Evolutionary conservation across 2,888 invertebrate species (phyloP).

Genomic region (Timema cristinae): DNA sequence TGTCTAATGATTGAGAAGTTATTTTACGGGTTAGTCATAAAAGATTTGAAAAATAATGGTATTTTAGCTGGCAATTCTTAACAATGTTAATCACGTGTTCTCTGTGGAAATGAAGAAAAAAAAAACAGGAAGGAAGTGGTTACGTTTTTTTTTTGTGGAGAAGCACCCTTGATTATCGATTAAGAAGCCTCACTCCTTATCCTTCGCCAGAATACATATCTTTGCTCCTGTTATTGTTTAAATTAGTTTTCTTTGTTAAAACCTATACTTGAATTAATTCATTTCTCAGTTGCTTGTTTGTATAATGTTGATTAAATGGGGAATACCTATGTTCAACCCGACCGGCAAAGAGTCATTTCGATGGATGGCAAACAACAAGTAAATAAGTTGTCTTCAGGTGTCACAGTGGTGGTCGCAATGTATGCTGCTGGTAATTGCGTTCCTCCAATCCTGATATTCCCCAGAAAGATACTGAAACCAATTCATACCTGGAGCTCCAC

Average conservation of each 20-base stretch:
- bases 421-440: constrained; percentile 27
- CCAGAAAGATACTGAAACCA: constrained; percentile 38
- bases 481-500: constrained; percentile 38
- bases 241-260: not conserved
- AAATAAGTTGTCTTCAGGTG: constrained; percentile 36
- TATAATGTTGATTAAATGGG: constrained; percentile 42
- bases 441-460: constrained; percentile 41
- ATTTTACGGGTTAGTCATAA: too few relatives aligned
- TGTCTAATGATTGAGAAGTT: too few relatives aligned
- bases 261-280: not conserved
- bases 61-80: too few relatives aligned
- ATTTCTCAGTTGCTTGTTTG: constrained; percentile 4
- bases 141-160: too few relatives aligned
- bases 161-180: not conserved
- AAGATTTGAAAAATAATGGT: too few relatives aligned
- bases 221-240: not conserved
- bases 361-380: constrained; percentile 39
- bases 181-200: not conserved
- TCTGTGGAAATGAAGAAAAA: too few relatives aligned
- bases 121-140: too few relatives aligned
- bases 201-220: not conserved
- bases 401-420: constrained; percentile 38
- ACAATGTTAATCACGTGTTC: too few relatives aligned
- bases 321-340: constrained; percentile 36
- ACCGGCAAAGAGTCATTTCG: constrained; percentile 34